Evolutionary conservation across 2,888 invertebrate genomes (phyloP).

Genomic region (Clitarchus hookeri): DNA sequence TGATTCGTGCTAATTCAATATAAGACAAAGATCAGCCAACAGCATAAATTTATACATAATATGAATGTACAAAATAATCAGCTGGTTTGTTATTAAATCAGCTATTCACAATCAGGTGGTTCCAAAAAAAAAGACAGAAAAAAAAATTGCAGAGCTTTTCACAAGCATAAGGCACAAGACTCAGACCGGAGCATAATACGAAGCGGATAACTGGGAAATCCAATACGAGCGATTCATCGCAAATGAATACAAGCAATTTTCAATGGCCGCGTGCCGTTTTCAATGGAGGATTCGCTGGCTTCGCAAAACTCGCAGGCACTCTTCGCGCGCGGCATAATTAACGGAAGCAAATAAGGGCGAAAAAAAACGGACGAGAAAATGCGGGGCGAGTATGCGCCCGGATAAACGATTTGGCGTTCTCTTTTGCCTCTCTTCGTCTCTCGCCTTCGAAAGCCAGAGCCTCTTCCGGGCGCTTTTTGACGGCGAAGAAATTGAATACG

Average conservation of each 20-base stretch:
- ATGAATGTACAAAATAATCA: no score
- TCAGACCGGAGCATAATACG: no score
- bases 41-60: no score
- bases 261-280: background rate
- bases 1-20: no score
- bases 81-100: no score
- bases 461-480: background rate
- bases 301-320: background rate
- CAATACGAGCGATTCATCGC: background rate
- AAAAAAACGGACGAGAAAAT: background rate
- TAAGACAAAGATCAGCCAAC: no score
- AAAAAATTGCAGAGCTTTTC: no score
- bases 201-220: background rate
- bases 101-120: no score
- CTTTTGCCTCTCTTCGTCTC: background rate
- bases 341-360: background rate
- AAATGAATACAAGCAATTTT: background rate
- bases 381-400: background rate
- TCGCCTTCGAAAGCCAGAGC: background rate
- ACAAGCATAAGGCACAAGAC: no score
- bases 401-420: background rate
- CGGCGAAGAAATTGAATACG: constrained; percentile 2
- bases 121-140: no score
- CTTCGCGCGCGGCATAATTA: background rate
- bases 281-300: background rate